A percentile compares a stretch with the other conserved stretches of the same genome.
phyloP scores from a whole-genome alignment of 1,140 invertebrate genomes.

The Protaetia brevitarsis region DNA sequence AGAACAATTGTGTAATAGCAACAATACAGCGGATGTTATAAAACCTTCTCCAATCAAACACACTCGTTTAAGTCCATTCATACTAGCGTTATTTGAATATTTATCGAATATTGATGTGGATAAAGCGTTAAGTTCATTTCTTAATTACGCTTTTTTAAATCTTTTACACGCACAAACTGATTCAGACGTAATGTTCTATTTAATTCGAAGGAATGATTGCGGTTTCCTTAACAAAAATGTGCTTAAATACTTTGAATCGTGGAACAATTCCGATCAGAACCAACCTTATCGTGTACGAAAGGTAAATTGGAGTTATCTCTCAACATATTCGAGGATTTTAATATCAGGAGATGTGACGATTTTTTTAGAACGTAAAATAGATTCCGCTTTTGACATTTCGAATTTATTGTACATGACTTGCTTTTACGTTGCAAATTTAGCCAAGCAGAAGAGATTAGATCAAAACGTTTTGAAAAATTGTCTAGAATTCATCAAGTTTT shows the following conservation, averaged over 20 bases:
- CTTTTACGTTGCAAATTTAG: conserved; percentile 36
- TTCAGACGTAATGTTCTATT: background rate
- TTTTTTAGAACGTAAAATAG: background rate
- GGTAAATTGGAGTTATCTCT: conserved; percentile 25
- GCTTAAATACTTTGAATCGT: conserved; percentile 26
- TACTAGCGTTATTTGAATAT: conserved; percentile 35
- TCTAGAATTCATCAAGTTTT: background rate
- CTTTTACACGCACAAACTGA: conserved; percentile 40
- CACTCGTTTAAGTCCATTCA: conserved; percentile 32
- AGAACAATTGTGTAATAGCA: conserved; percentile 24
- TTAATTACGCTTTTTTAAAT: conserved; percentile 38
- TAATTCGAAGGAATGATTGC: conserved; percentile 20
- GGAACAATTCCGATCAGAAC: conserved; percentile 20
- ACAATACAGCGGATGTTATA: background rate
- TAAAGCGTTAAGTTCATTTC: conserved; percentile 36
- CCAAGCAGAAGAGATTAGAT: background rate
- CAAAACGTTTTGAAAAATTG: background rate
- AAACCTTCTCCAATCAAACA: conserved; percentile 23
- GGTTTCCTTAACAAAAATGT: conserved; percentile 25
- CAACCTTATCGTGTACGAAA: conserved; percentile 22
- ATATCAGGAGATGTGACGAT: background rate
- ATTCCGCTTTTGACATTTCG: background rate
- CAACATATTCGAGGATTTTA: conserved; percentile 5
- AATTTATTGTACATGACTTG: conserved; percentile 35
- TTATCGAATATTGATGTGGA: conserved; percentile 23